These are phyloP conservation scores for Vulpes ferrilata DNA, from an alignment of 2,113 vertebrate genomes.

Conservation along the genomic window DNA sequence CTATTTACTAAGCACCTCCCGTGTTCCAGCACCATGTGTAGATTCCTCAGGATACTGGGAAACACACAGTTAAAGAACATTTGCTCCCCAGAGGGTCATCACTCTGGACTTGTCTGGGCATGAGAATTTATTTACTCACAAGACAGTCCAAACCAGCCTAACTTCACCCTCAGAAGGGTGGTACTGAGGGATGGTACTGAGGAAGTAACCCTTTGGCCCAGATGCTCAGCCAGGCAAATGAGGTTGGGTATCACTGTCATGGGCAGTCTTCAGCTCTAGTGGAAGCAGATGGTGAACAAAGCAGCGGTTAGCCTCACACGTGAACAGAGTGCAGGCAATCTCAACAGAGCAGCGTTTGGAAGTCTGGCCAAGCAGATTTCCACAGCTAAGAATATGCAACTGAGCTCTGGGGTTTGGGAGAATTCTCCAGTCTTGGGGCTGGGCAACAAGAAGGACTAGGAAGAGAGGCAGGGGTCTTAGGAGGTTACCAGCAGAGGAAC, in stretches of 20 bases:
- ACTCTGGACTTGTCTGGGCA: not conserved
- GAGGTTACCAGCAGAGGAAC: not conserved
- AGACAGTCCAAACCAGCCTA: not conserved
- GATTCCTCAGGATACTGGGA: not conserved
- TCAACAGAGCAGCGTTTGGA: not conserved
- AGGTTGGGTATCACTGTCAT: not conserved
- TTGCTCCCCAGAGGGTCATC: not conserved
- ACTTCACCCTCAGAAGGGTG: not conserved
- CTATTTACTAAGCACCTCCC: not conserved
- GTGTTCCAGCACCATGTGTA: not conserved
- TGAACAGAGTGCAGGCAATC: not conserved
- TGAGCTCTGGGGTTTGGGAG: not conserved
- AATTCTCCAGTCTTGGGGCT: not conserved
- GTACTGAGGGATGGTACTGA: not conserved
- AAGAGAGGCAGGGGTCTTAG: not conserved
- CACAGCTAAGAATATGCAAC: not conserved
- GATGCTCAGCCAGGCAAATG: not conserved
- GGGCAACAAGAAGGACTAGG: not conserved
- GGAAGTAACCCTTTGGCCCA: conserved; percentile 20
- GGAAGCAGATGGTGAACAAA: not conserved
- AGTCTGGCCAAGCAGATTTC: not conserved
- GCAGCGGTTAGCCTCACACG: not conserved
- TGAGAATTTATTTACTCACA: conserved; percentile 44
- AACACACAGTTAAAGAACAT: not conserved
- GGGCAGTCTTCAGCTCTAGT: not conserved